phyloP scores from a whole-genome alignment of 2,113 vertebrate species.

The Meleagris gallopavo region DNA sequence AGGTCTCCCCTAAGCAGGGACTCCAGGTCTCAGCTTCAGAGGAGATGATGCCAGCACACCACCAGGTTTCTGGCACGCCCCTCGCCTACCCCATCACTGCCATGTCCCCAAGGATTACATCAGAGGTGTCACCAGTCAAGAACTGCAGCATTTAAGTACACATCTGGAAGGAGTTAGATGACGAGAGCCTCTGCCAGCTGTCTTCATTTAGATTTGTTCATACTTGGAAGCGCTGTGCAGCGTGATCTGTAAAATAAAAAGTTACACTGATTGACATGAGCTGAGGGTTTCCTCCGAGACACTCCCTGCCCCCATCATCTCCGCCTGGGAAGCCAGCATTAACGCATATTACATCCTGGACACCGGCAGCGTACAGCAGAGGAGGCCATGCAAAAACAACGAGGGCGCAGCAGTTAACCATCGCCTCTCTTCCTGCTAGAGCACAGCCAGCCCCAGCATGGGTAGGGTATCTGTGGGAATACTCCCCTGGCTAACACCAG shows the following conservation, averaged over 20 bases:
- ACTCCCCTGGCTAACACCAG: accelerated
- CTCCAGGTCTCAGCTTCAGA: background rate
- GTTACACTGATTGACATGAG: conserved; percentile 59
- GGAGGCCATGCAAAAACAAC: conserved; percentile 4
- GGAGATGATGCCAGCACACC: background rate
- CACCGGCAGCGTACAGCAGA: background rate
- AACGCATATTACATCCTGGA: background rate
- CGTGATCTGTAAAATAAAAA: conserved; percentile 67
- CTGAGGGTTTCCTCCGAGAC: conserved; percentile 46
- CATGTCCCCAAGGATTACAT: conserved; percentile 33
- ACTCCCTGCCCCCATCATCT: conserved; percentile 1
- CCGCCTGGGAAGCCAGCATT: background rate
- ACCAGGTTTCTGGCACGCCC: conserved; percentile 38
- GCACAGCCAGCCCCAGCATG: background rate
- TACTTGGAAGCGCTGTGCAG: conserved; percentile 51
- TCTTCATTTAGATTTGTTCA: conserved; percentile 68
- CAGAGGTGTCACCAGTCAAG: conserved; percentile 52
- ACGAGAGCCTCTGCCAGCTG: conserved; percentile 67
- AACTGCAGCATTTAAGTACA: conserved; percentile 44
- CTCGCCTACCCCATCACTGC: background rate
- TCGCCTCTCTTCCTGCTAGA: background rate
- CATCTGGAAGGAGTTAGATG: conserved; percentile 74
- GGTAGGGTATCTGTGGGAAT: background rate
- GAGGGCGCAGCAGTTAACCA: conserved; percentile 2
- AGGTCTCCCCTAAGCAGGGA: background rate